Evolutionary conservation across 1,140 invertebrate species (phyloP).

Genomic region (Dreissena rostriformis): DNA sequence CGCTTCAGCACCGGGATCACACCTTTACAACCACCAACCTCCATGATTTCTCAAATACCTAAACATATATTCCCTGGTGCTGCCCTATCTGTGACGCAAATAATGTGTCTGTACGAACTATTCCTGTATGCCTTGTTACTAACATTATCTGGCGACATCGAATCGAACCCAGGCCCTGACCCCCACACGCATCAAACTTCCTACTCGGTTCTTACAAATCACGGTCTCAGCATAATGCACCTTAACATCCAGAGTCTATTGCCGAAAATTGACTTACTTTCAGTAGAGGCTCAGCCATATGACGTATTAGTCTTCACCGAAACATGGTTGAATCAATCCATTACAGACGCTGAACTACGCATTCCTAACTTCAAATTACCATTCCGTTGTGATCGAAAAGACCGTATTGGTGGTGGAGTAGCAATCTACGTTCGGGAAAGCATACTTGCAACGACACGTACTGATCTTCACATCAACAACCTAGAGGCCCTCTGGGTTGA

Average conservation of each 20-base stretch:
- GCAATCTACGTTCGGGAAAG: slow-evolving; percentile 7
- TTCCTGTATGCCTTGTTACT: no score
- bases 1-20: no score
- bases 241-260: slow-evolving; percentile 24
- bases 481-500: slow-evolving; percentile 23
- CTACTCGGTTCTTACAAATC: background rate
- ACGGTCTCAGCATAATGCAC: slow-evolving; percentile 20
- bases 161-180: slow-evolving; percentile 17
- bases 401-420: slow-evolving; percentile 19
- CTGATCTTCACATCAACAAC: background rate
- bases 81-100: no score
- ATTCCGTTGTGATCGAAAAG: slow-evolving; percentile 16
- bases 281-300: slow-evolving; percentile 16
- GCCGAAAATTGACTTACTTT: slow-evolving; percentile 14
- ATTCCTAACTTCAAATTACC: slow-evolving; percentile 20
- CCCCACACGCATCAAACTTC: background rate
- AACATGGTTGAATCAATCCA: slow-evolving; percentile 2
- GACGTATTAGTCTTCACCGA: slow-evolving; percentile 25
- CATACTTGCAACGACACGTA: background rate
- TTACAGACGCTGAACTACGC: background rate
- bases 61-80: no score
- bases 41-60: no score
- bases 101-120: no score
- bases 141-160: background rate
- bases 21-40: no score